Conservation (phyloP, 2,888 invertebrate genomes). For the Tanaodytes sp. region DNA sequence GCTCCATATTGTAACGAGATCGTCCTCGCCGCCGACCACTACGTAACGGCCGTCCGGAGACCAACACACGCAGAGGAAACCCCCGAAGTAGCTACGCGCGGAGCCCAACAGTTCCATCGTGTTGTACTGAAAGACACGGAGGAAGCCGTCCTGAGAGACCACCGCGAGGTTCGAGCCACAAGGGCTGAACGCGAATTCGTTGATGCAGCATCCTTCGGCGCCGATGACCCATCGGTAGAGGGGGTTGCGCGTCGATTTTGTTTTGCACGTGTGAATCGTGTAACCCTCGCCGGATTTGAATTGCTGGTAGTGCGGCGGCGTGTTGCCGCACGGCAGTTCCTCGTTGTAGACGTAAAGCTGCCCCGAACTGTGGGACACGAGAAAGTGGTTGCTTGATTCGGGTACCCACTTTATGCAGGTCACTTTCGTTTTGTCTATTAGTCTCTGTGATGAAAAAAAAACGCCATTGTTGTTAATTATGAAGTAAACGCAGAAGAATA, state of each 20-base stretch:
- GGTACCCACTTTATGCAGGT: constrained; percentile 99
- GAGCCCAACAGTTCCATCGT: constrained; percentile 96
- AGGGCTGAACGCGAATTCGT: constrained; percentile 97
- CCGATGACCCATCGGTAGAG: constrained; percentile 93
- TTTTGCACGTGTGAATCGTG: constrained; percentile 95
- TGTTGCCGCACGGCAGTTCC: constrained; percentile 90
- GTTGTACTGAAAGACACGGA: constrained; percentile 96
- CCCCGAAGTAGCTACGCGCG: constrained; percentile 98
- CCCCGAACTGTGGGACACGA: constrained; percentile 95
- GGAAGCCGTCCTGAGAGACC: constrained; percentile 94
- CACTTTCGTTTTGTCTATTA: constrained; percentile 94
- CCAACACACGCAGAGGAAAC: constrained; percentile 98
- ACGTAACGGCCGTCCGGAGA: constrained; percentile 96
- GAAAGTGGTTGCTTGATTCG: constrained; percentile 92
- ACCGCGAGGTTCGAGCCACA: constrained; percentile 93
- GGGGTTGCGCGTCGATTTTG: constrained; percentile 96
- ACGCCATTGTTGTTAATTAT: too few species aligned
- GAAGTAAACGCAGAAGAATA: too few species aligned
- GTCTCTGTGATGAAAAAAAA: constrained; percentile 77
- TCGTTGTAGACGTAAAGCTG: constrained; percentile 98
- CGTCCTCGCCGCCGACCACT: constrained; percentile 98
- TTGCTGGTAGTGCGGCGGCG: constrained; percentile 94
- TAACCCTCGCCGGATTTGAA: constrained; percentile 96
- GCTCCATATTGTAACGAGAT: constrained; percentile 98
- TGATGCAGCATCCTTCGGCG: constrained; percentile 86